Evolutionary conservation across 2,888 invertebrate species (phyloP).

Genomic region (Pimpla rufipes): DNA sequence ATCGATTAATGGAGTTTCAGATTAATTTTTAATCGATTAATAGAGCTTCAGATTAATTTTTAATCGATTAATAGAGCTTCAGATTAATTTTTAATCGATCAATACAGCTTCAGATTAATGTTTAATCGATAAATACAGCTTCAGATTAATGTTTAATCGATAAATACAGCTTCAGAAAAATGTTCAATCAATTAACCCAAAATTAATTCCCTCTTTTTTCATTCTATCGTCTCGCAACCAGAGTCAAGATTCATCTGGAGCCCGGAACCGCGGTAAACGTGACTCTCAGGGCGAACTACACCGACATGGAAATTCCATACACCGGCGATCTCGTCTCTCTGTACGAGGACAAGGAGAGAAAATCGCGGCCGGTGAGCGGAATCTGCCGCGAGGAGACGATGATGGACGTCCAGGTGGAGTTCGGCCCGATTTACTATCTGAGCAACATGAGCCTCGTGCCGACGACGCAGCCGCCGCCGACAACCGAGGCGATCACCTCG

Average conservation of each 20-base stretch:
- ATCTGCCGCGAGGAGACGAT: conserved; percentile 89
- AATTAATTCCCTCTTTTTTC: conserved; percentile 19
- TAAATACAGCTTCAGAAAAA: no score
- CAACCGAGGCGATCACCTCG: conserved; percentile 81
- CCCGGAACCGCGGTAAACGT: conserved; percentile 94
- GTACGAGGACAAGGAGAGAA: conserved; percentile 88
- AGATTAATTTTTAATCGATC: no score
- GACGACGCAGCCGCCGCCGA: conserved; percentile 89
- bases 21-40: no score
- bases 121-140: no score
- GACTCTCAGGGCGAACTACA: conserved; percentile 91
- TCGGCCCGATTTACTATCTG: conserved; percentile 92
- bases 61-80: no score
- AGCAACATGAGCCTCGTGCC: conserved; percentile 92
- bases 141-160: no score
- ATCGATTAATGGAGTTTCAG: no score
- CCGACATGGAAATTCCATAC: conserved; percentile 91
- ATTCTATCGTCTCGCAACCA: conserved; percentile 73
- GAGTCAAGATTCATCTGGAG: conserved; percentile 89
- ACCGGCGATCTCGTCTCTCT: conserved; percentile 90
- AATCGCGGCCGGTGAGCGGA: conserved; percentile 88
- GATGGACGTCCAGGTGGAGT: conserved; percentile 90
- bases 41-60: no score
- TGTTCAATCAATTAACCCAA: no score
- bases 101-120: no score